Percentiles rank a stretch among this genome's conserved stretches.
Conservation (phyloP, 2,113 vertebrate species). For the Cettia cetti region DNA sequence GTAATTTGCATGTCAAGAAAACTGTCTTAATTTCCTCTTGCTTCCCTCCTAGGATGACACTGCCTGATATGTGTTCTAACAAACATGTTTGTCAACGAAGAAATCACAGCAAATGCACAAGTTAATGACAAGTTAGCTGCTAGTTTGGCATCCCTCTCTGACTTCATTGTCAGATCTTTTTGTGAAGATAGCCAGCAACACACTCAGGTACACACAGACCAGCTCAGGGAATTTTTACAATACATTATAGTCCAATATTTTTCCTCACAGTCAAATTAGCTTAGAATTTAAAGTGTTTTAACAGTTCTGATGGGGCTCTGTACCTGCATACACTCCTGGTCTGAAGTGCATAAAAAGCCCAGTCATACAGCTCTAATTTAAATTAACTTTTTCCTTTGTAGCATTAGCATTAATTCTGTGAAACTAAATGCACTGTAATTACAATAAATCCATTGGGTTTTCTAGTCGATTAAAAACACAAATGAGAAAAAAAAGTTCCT, state of each 20-base stretch:
- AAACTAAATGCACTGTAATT: conserved; percentile 5
- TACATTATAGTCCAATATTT: neutral
- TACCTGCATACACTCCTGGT: neutral
- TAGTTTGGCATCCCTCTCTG: neutral
- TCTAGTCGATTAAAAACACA: conserved; percentile 15
- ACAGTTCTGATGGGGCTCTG: neutral
- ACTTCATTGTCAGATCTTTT: neutral
- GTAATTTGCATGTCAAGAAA: conserved; percentile 44
- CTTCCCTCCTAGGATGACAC: neutral
- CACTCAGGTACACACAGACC: neutral
- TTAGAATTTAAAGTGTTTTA: neutral
- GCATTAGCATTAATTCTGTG: neutral
- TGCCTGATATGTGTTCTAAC: conserved; percentile 27
- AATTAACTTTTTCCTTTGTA: neutral
- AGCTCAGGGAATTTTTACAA: neutral
- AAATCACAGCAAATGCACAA: conserved; percentile 39
- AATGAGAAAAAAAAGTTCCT: neutral
- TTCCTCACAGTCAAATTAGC: neutral
- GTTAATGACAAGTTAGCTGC: conserved; percentile 29
- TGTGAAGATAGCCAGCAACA: neutral
- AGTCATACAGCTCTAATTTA: neutral
- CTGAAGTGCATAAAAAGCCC: neutral
- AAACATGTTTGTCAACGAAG: conserved; percentile 31
- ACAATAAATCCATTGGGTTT: neutral
- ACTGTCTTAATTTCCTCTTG: conserved; percentile 51